Evolutionary conservation across 2,888 invertebrate genomes (phyloP).

Genomic region (Electrophaes corylata): DNA sequence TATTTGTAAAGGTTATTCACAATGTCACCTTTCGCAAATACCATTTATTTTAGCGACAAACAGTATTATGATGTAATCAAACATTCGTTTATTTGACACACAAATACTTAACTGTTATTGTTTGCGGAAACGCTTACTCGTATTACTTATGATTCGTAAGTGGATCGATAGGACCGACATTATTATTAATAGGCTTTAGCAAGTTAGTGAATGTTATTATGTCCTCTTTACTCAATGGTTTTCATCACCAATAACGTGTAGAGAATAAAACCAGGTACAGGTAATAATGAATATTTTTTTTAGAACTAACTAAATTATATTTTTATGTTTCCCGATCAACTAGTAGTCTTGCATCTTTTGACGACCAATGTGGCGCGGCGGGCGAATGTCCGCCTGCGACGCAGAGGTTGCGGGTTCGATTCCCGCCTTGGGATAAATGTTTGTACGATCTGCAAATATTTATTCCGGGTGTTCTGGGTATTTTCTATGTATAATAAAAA

Average conservation of each 20-base stretch:
- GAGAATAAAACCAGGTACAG: background rate
- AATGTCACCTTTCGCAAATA: slow-evolving; percentile 3
- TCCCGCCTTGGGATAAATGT: no score
- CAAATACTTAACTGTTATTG: background rate
- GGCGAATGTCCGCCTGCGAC: no score
- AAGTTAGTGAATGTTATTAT: background rate
- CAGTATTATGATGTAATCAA: background rate
- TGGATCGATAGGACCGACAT: background rate
- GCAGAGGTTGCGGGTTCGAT: no score
- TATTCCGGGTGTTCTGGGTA: no score
- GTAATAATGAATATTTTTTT: background rate
- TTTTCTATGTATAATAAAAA: no score
- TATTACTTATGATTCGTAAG: background rate
- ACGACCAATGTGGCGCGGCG: no score
- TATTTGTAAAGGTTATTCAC: slow-evolving; percentile 8
- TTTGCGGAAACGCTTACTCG: background rate
- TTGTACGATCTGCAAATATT: no score
- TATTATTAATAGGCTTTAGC: background rate
- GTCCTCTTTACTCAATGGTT: background rate
- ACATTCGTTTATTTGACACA: slow-evolving; percentile 1
- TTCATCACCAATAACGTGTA: background rate
- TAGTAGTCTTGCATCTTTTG: no score
- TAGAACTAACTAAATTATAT: background rate
- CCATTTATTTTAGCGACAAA: slow-evolving; percentile 5
- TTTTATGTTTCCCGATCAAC: no score